phyloP scores from a whole-genome alignment of 2,888 invertebrate genomes.

The Eristalis tenax region DNA sequence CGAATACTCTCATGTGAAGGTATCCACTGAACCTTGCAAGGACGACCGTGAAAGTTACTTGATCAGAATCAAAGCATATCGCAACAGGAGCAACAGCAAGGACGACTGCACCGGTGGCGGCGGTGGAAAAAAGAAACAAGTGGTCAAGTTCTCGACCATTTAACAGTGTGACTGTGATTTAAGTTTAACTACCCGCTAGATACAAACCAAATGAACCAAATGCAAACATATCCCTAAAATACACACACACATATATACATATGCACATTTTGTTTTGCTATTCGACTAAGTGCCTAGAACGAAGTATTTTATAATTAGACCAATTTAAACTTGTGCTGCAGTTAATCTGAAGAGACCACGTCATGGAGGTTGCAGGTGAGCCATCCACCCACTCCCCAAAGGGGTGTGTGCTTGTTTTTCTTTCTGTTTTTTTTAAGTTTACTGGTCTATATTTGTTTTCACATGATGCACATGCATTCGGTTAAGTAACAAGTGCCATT shows the following conservation, averaged over 20 bases:
- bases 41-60: constrained; percentile 53
- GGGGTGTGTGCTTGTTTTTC: constrained; percentile 1
- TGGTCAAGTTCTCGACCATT: constrained; percentile 48
- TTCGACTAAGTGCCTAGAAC: background rate
- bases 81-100: background rate
- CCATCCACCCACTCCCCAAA: background rate
- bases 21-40: constrained; percentile 52
- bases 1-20: constrained; percentile 57
- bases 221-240: background rate
- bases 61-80: constrained; percentile 64
- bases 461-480: background rate
- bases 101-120: background rate
- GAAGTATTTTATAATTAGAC: constrained; percentile 8
- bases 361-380: constrained; percentile 68
- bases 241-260: background rate
- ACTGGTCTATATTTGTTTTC: constrained; percentile 3
- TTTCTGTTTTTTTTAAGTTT: background rate
- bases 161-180: constrained; percentile 39
- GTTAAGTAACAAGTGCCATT: constrained; percentile 1
- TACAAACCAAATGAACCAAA: constrained; percentile 1
- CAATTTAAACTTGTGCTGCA: background rate
- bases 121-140: constrained; percentile 32
- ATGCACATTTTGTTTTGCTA: background rate
- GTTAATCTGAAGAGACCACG: constrained; percentile 1
- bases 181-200: background rate